Evolutionary conservation across 2,113 vertebrate species (phyloP), one percentile per base, ranked within the genome.

Genomic region (Caretta caretta): DNA sequence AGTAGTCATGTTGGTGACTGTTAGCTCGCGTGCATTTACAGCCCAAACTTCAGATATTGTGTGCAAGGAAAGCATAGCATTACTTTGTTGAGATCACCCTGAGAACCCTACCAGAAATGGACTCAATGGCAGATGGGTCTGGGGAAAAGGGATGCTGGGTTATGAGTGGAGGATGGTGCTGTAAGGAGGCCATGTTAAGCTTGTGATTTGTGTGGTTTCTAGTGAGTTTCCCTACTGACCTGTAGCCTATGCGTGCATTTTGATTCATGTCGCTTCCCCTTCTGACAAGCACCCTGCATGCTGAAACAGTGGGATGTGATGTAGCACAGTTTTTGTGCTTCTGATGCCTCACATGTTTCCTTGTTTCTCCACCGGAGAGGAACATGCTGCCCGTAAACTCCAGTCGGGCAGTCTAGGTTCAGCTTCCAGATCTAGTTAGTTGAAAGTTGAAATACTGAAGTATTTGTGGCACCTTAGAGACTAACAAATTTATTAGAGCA

Each of bases 191-290:
- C 93, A 13, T 86, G 90, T 90, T 83, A 91, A 87, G 83, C 89
- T 86, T 86, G 90, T 89, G 93, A 93, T 79, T 62, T 90, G 38
- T 54, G 65, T 83, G 81, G 49, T 96, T 96, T 96, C 95, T 92
- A 53, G 8, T 78, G 53, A 86, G 42, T 92, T 97, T 96, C 89
- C 89, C 89, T 95, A 80, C 57, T 84, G 92, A 95, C 96, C 94
- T 97, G 91, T 97, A 85, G 93, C 93, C 95, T 81, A 14, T 19
- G 46, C 84, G 83, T 91, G 86, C 83, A 83, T 96, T 97, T 92
- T 93, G 89, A 42, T 94, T 94, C 90, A 16, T 6, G 75, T 80
- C 88, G 0, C 89, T 89, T 75, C 87, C 90, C 59, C 80, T 94
- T 92, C 0, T n/a, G 31, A 62, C 10, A 81, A 88, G 85, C 88